phyloP scores from a whole-genome alignment of 1,140 invertebrate genomes.

The Brachionus angularis region DNA sequence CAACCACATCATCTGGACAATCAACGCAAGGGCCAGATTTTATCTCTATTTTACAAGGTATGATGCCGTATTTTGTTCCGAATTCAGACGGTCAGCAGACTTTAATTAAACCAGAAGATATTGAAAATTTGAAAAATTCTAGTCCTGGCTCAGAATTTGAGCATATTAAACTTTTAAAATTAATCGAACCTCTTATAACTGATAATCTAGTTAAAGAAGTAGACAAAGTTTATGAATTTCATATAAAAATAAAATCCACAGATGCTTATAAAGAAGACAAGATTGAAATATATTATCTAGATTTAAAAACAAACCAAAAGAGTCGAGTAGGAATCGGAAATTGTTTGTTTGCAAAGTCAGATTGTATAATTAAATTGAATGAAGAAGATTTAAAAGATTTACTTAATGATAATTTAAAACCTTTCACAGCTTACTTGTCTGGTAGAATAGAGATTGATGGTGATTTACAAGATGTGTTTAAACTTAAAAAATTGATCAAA shows the following conservation, averaged over 20 bases:
- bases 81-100: background rate
- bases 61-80: background rate
- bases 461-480: slow-evolving; percentile 36
- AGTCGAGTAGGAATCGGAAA: background rate
- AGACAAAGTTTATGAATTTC: slow-evolving; percentile 26
- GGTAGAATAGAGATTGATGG: slow-evolving; percentile 33
- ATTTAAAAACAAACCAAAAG: slow-evolving; percentile 6
- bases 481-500: slow-evolving; percentile 30
- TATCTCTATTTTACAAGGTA: background rate
- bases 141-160: background rate
- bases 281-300: slow-evolving; percentile 17
- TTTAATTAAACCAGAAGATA: background rate
- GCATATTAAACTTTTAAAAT: slow-evolving; percentile 1
- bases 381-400: slow-evolving; percentile 21
- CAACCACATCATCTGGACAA: background rate
- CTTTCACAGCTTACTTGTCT: slow-evolving; percentile 23
- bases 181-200: background rate
- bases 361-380: slow-evolving; percentile 31
- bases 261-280: background rate
- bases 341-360: slow-evolving; percentile 2
- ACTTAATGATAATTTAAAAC: slow-evolving; percentile 23
- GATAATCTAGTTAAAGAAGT: slow-evolving; percentile 12
- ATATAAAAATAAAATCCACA: background rate
- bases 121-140: too few species aligned
- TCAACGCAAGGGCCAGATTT: background rate